Evolutionary conservation across 2,113 vertebrate genomes (phyloP).

Genomic region (Jaculus jaculus): DNA sequence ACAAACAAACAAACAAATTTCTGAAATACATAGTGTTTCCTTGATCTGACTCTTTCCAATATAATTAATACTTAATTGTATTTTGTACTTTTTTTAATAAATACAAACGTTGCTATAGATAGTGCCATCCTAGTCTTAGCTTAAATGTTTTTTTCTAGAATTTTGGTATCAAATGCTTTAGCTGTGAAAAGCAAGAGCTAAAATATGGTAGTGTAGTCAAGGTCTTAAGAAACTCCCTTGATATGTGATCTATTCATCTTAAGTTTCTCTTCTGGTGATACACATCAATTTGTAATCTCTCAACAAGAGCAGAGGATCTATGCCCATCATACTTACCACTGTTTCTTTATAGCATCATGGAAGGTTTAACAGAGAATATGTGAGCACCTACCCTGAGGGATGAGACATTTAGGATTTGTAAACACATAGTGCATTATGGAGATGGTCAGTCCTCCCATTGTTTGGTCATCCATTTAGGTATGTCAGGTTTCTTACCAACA

Average conservation of each 20-base stretch:
- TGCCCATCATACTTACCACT: neutral
- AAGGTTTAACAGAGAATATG: no score
- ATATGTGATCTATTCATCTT: neutral
- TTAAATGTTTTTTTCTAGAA: no score
- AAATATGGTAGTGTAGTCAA: neutral
- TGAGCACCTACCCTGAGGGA: no score
- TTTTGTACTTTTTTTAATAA: neutral
- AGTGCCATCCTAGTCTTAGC: neutral
- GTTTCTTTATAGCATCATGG: neutral
- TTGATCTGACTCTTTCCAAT: neutral
- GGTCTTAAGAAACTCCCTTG: neutral
- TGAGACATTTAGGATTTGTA: no score
- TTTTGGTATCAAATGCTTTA: neutral
- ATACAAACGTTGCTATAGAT: neutral
- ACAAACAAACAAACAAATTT: no score
- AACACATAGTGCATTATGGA: no score
- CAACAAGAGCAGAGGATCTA: neutral
- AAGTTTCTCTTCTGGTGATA: neutral
- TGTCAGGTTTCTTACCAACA: no score
- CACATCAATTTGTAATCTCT: neutral
- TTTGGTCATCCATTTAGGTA: no score
- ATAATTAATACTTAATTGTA: neutral
- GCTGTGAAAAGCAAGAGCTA: neutral
- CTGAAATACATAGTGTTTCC: slow-evolving; percentile 5
- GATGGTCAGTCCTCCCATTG: no score